These are phyloP conservation scores for Lepidostoma basale DNA, from an alignment of 1,140 invertebrate genomes.

Conservation along the genomic window DNA sequence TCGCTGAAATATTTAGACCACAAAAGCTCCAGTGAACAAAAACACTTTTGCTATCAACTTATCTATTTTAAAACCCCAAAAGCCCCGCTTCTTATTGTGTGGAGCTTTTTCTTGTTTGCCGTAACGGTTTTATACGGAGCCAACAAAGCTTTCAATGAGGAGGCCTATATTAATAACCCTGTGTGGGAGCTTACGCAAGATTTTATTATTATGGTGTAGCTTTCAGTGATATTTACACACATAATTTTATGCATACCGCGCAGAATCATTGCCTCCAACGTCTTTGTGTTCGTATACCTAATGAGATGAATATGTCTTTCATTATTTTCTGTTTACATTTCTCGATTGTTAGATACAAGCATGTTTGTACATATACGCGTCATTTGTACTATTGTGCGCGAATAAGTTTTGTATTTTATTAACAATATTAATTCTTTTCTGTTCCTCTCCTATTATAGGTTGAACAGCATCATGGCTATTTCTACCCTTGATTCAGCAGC, in stretches of 20 bases:
- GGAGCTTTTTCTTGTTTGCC: slow-evolving; percentile 15
- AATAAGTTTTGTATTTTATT: no score
- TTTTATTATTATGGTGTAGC: background rate
- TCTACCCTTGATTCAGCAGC: no score
- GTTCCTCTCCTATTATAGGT: no score
- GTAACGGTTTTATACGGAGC: slow-evolving; percentile 5
- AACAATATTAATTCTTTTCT: no score
- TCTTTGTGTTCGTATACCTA: background rate
- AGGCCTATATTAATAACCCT: slow-evolving; percentile 4
- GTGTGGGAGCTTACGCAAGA: background rate
- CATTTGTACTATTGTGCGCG: background rate
- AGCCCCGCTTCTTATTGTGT: slow-evolving; percentile 3
- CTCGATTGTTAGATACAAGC: background rate
- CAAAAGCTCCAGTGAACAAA: slow-evolving; percentile 9
- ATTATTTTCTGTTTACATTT: background rate
- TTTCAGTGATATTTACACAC: slow-evolving; percentile 4
- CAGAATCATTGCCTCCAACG: background rate
- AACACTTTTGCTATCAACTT: slow-evolving; percentile 13
- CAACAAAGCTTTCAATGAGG: slow-evolving; percentile 10
- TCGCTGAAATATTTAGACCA: background rate
- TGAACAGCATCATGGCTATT: no score
- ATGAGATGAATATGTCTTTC: background rate
- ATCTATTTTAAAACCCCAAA: slow-evolving; percentile 23
- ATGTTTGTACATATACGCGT: background rate
- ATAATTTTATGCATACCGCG: background rate